Conservation (phyloP, 2,888 invertebrate species). For the Cerceris ruficornis region DNA sequence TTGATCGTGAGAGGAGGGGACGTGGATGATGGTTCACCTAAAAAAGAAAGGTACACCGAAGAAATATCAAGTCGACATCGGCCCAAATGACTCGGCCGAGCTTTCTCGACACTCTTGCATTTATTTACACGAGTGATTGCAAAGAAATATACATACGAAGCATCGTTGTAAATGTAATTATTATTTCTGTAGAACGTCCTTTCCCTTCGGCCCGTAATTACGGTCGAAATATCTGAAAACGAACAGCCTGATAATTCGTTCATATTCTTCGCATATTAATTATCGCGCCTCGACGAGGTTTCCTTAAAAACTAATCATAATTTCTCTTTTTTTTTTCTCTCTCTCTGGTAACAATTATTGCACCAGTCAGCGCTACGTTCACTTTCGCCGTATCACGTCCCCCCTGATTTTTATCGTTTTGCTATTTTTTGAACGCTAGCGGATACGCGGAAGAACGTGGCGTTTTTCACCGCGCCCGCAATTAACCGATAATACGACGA, state of each 20-base stretch:
- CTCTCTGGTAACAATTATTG: too few species aligned
- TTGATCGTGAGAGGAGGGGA: too few species aligned
- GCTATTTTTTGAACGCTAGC: neutral
- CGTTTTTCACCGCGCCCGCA: neutral
- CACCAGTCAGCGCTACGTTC: too few species aligned
- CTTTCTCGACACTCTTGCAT: slow-evolving; percentile 57
- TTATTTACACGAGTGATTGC: slow-evolving; percentile 62
- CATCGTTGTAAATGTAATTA: slow-evolving; percentile 63
- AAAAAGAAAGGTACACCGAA: slow-evolving; percentile 10
- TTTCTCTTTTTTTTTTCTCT: too few species aligned
- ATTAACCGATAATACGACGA: neutral
- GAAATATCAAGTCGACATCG: slow-evolving; percentile 25
- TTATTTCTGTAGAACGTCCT: neutral
- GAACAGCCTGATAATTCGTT: neutral
- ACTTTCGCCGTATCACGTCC: too few species aligned
- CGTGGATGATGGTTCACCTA: too few species aligned
- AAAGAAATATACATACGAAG: slow-evolving; percentile 64
- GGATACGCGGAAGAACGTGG: neutral
- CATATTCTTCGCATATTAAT: slow-evolving; percentile 3
- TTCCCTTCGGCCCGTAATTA: neutral
- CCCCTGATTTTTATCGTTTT: neutral
- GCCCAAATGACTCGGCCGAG: slow-evolving; percentile 12
- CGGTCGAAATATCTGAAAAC: neutral
- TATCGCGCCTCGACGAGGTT: neutral
- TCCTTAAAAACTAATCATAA: too few species aligned